These are phyloP conservation scores for Pomacea canaliculata DNA, from an alignment of 2,888 invertebrate genomes.

Conservation along the genomic window DNA sequence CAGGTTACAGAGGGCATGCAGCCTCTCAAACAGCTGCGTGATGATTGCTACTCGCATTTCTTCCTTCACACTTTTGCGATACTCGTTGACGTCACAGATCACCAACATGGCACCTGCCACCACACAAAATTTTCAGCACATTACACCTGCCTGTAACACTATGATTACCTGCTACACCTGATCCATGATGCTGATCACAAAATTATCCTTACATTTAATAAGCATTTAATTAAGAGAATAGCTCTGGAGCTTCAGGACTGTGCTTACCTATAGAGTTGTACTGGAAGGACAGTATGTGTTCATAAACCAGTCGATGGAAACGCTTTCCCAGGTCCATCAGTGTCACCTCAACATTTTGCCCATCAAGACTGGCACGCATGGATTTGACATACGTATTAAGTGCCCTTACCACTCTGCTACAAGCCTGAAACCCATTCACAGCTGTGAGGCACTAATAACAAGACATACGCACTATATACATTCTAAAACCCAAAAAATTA, in stretches of 20 bases:
- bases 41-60: conserved; percentile 83
- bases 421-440: conserved; percentile 52
- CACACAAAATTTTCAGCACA: neutral
- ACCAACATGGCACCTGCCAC: conserved; percentile 91
- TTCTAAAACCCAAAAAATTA: neutral
- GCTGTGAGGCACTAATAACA: too few species aligned
- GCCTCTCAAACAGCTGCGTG: conserved; percentile 90
- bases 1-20: conserved; percentile 95
- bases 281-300: conserved; percentile 93
- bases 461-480: too few species aligned
- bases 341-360: conserved; percentile 89
- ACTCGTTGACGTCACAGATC: conserved; percentile 98
- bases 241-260: too few species aligned
- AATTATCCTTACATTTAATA: too few species aligned
- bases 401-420: conserved; percentile 63
- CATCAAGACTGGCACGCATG: conserved; percentile 87
- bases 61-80: conserved; percentile 88
- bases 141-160: too few species aligned
- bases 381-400: conserved; percentile 77
- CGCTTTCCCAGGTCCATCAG: conserved; percentile 90
- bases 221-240: too few species aligned
- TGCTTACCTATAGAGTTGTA: conserved; percentile 88
- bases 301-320: conserved; percentile 93
- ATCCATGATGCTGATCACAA: too few species aligned
- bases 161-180: too few species aligned